Percentiles rank a stretch among this genome's conserved stretches.
phyloP scores from a whole-genome alignment of 2,888 invertebrate genomes.

The Arge pagana region DNA sequence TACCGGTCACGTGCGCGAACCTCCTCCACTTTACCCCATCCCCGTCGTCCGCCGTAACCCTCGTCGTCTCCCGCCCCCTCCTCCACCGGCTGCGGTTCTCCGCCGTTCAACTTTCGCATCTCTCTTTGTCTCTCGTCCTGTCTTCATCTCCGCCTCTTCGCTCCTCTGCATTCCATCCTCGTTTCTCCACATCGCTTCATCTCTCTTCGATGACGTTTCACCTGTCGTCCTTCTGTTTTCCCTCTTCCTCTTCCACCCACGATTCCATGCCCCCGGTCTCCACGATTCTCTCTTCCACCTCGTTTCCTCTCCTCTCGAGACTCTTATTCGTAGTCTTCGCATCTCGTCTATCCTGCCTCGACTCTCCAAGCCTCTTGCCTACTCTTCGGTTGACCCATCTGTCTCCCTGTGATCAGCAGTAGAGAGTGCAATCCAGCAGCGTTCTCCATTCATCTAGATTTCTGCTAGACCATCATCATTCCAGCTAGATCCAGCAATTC shows the following conservation, averaged over 20 bases:
- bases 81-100: constrained; percentile 15
- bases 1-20: constrained; percentile 44
- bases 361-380: too few species aligned
- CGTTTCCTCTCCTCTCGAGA: too few species aligned
- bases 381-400: too few species aligned
- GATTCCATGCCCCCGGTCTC: neutral
- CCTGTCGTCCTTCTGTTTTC: neutral
- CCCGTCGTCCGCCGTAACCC: neutral
- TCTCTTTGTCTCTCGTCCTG: constrained; percentile 29
- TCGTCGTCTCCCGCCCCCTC: neutral
- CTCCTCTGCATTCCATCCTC: constrained; percentile 39
- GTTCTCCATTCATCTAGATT: too few species aligned
- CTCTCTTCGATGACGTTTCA: constrained; percentile 2
- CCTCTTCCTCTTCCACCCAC: neutral
- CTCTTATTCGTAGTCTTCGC: too few species aligned
- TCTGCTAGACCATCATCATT: too few species aligned
- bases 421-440: too few species aligned
- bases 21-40: neutral
- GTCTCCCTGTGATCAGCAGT: too few species aligned
- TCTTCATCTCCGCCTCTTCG: constrained; percentile 32
- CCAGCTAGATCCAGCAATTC: too few species aligned
- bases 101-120: constrained; percentile 40
- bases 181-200: constrained; percentile 28
- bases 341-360: too few species aligned
- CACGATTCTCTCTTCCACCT: too few species aligned